Evolutionary conservation across 2,888 invertebrate species (phyloP).

Genomic region (Galeruca laticollis): DNA sequence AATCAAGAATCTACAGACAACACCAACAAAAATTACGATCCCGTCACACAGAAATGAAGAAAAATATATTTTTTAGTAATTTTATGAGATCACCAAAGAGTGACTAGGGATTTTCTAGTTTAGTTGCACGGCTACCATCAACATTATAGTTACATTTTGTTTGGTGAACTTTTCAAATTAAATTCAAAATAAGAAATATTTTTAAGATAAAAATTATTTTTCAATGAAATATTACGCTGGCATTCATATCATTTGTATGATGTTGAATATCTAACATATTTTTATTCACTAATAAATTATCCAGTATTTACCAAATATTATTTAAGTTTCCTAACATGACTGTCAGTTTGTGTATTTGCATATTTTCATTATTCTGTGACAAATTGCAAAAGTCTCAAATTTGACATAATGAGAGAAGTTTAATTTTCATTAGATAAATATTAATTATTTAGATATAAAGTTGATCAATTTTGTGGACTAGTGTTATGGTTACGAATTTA

Average conservation of each 20-base stretch:
- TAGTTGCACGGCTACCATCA: background rate
- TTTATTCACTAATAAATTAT: background rate
- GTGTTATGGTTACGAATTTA: conserved; percentile 25
- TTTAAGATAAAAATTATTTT: background rate
- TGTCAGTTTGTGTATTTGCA: background rate
- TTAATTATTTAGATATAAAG: conserved; percentile 24
- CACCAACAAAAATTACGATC: conserved; percentile 60
- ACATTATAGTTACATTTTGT: background rate
- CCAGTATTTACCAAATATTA: background rate
- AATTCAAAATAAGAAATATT: background rate
- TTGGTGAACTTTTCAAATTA: background rate
- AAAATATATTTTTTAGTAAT: conserved; percentile 45
- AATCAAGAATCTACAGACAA: conserved; percentile 59
- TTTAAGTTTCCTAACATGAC: background rate
- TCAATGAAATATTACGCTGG: background rate
- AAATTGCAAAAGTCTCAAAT: conserved; percentile 7
- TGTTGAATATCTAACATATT: background rate
- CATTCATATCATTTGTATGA: background rate
- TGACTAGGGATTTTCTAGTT: conserved; percentile 32
- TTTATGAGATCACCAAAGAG: conserved; percentile 38
- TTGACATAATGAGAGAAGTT: conserved; percentile 23
- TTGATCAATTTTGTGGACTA: conserved; percentile 22
- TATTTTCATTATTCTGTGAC: conserved; percentile 1
- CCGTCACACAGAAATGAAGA: conserved; percentile 50
- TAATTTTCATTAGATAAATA: conserved; percentile 28